Base-by-base conservation (phyloP, 2,888 invertebrate species). In the Autographa pulchrina region DNA sequence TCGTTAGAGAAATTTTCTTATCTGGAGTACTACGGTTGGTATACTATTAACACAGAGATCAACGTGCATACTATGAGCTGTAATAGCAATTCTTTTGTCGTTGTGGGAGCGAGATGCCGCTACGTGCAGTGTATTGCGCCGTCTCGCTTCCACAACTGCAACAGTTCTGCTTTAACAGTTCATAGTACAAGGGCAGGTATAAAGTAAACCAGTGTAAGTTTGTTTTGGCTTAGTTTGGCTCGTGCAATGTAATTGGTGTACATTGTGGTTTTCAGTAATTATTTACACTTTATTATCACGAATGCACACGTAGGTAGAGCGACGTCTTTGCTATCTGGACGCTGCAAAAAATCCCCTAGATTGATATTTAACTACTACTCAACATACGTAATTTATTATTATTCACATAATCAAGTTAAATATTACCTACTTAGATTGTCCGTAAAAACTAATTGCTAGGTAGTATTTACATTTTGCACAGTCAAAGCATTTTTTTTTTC, bases 1-100 rank as follows among this genome's bases (percentile, higher is more conserved):
- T 25, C 54, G 54, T 56, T 56, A 25, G 54, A 54, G 54, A 56
- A 48, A 48, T 48, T n/a, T 25, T 20, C 54, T 56, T 56, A 56
- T 56, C 54, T 25, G 5, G 2, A 25, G 20, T 56, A 56, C 54
- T 56, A 56, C 54, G 54, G 13, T 2, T 56, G 25, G 54, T 56
- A 6, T 56, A 56, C 54, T 25, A 56, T 25, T 56, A 56, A 56
- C 54, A 56, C 0, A 25, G 25, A 25, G 54, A 56, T 56, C 54
- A 25, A 3, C 25, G 1, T 25, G 25, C 3, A 2, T 3, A 25
- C 25, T 25, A 25, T 25, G 2, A 25, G 1, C 25, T 25, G 2
- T 25, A 2, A 2, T 3, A 25, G 25, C 25, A 25, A 2, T 25
- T 3, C 25, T 25, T 25, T 25, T 25, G 25, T 2, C 25, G 25